Conservation (phyloP, 2,888 invertebrate species). For the Adelognathus sp. region DNA sequence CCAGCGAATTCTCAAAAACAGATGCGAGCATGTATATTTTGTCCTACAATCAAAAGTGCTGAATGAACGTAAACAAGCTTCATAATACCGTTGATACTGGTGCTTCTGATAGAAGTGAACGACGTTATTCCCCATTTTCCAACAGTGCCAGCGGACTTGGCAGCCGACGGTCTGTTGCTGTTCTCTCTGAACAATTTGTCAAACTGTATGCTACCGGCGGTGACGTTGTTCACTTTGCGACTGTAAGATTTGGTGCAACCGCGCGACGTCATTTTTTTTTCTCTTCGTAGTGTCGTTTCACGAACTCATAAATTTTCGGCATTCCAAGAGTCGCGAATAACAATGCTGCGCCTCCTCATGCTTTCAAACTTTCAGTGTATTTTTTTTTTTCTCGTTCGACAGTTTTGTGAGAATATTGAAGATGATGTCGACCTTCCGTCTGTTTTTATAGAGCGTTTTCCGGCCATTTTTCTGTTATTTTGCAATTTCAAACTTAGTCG, state of each 20-base stretch:
- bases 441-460: too few relatives aligned
- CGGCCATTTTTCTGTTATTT: too few relatives aligned
- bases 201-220: constrained; percentile 84
- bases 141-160: constrained; percentile 94
- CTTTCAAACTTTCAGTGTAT: constrained; percentile 33
- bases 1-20: not conserved
- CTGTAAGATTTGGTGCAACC: constrained; percentile 79
- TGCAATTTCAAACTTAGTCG: too few relatives aligned
- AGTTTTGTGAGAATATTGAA: too few relatives aligned
- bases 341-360: constrained; percentile 67
- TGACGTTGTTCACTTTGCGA: constrained; percentile 78
- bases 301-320: constrained; percentile 65
- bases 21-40: not conserved
- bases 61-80: constrained; percentile 1
- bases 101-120: constrained; percentile 93
- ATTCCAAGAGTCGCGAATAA: constrained; percentile 68
- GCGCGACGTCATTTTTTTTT: constrained; percentile 79
- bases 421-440: too few relatives aligned
- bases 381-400: constrained; percentile 26
- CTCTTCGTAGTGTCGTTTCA: too few relatives aligned
- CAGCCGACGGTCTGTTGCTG: constrained; percentile 93
- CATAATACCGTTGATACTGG: constrained; percentile 86
- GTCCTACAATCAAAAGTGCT: not conserved
- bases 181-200: constrained; percentile 88
- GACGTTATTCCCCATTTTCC: constrained; percentile 98